Evolutionary conservation across 2,113 vertebrate species (phyloP).

Genomic region (Microcebus jonahi): DNA sequence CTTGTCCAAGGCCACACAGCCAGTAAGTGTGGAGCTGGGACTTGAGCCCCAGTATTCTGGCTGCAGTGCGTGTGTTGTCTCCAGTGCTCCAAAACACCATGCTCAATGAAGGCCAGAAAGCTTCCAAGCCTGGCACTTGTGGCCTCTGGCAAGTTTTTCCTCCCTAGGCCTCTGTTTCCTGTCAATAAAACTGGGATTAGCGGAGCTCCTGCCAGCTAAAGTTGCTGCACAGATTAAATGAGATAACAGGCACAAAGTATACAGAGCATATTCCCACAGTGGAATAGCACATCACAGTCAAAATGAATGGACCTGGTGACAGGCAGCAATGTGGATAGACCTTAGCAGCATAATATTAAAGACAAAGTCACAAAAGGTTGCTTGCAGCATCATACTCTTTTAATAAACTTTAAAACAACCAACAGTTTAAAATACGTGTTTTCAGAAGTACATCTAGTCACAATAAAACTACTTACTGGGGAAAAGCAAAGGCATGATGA

Average conservation of each 20-base stretch:
- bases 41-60: neutral
- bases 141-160: neutral
- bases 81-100: neutral
- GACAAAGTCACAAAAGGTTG: neutral
- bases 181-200: neutral
- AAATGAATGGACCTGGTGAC: neutral
- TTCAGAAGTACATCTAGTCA: neutral
- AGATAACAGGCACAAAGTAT: neutral
- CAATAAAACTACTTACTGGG: neutral
- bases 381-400: neutral
- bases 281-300: neutral
- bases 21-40: neutral
- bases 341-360: neutral
- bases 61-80: neutral
- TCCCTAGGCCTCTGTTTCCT: neutral
- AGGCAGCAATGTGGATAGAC: neutral
- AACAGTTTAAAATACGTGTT: neutral
- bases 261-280: neutral
- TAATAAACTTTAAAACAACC: neutral
- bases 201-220: neutral
- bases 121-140: neutral
- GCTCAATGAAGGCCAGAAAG: neutral
- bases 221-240: neutral
- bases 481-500: neutral
- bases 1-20: neutral